phyloP scores from a whole-genome alignment of 2,113 vertebrate genomes.

The Oceanites oceanicus region DNA sequence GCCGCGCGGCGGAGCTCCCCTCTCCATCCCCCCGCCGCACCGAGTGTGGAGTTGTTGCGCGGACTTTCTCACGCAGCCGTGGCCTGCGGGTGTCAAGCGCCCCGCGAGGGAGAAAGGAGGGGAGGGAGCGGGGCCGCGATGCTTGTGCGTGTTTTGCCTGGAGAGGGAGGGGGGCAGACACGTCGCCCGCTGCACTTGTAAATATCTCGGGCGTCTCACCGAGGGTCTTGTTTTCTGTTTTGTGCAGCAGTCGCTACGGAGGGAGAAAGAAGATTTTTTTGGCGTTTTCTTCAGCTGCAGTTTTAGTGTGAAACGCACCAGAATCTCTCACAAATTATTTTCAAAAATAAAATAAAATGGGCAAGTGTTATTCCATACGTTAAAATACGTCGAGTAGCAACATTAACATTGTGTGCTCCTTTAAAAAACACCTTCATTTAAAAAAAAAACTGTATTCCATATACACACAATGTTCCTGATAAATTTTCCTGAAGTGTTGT shows the following conservation, averaged over 20 bases:
- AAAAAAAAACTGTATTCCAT: not conserved
- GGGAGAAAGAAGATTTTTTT: not conserved
- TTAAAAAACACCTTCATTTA: not conserved
- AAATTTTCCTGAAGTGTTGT: not conserved
- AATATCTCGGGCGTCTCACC: not conserved
- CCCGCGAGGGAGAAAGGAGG: not conserved
- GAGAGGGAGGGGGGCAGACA: not conserved
- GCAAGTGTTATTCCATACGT: not conserved
- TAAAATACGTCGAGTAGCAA: not conserved
- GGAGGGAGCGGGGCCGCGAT: not conserved
- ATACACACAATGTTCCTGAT: not conserved
- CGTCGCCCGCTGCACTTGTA: not conserved
- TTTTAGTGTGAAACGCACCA: not conserved
- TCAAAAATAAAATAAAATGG: not conserved
- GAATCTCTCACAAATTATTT: not conserved
- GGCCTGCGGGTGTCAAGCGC: not conserved
- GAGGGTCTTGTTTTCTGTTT: not conserved
- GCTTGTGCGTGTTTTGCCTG: not conserved
- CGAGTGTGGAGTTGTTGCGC: not conserved
- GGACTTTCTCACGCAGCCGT: not conserved
- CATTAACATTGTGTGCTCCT: not conserved
- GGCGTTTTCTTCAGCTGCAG: not conserved
- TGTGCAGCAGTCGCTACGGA: not conserved
- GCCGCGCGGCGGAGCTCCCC: not conserved
- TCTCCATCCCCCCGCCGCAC: rapidly evolving